phyloP scores from a whole-genome alignment of 2,113 vertebrate genomes.

The Rana temporaria region DNA sequence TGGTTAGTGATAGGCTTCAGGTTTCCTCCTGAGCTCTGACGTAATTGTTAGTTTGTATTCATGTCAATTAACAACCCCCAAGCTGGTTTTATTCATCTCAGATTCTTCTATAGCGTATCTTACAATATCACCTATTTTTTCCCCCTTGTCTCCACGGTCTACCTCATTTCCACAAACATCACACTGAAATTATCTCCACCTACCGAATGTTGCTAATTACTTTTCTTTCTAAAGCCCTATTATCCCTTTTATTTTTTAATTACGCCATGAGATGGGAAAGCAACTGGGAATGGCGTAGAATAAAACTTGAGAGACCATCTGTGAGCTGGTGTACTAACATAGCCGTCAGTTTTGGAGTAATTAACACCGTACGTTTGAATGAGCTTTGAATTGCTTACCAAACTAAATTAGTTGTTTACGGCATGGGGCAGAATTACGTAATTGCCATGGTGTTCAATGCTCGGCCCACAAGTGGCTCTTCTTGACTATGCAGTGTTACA shows the following conservation, averaged over 20 bases:
- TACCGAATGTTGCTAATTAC: constrained; percentile 14
- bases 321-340: not conserved
- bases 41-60: constrained; percentile 3
- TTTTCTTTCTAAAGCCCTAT: not conserved
- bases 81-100: not conserved
- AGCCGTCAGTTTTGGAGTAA: not conserved
- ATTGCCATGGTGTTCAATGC: not conserved
- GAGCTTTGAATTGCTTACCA: constrained; percentile 19
- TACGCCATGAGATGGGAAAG: not conserved
- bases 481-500: too few species aligned
- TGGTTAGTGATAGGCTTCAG: not conserved
- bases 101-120: not conserved
- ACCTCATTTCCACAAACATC: not conserved
- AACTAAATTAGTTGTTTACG: not conserved
- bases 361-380: not conserved
- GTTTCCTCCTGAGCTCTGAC: not conserved
- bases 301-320: not conserved
- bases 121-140: constrained; percentile 7
- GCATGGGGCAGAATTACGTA: not conserved
- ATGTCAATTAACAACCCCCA: not conserved
- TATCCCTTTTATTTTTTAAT: constrained; percentile 17
- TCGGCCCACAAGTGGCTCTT: not conserved
- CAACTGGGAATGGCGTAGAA: not conserved
- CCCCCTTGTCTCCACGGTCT: not conserved
- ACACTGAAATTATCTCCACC: constrained; percentile 1